phyloP scores from a whole-genome alignment of 2,888 invertebrate genomes.

The Lissocephala sabroskyi region DNA sequence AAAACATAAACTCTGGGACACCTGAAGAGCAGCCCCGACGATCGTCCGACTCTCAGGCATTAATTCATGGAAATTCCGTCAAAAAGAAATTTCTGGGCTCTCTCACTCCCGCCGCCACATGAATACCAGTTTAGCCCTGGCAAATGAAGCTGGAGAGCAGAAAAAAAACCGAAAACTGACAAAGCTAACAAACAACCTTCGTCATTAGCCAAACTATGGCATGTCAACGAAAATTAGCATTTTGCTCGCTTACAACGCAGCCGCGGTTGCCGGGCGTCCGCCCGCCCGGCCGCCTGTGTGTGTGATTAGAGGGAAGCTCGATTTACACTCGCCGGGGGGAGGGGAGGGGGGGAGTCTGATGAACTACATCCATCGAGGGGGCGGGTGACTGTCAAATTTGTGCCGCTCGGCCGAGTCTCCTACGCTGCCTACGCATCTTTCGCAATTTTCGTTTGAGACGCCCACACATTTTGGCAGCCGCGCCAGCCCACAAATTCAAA shows the following conservation, averaged over 20 bases:
- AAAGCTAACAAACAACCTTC: constrained; percentile 65
- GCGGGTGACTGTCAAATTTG: no score
- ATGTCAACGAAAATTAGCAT: constrained; percentile 66
- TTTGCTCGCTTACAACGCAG: constrained; percentile 39
- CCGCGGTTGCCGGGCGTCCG: no score
- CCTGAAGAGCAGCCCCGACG: constrained; percentile 29
- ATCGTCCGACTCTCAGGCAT: constrained; percentile 37
- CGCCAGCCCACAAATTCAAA: constrained; percentile 45
- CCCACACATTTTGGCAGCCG: constrained; percentile 46
- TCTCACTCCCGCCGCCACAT: constrained; percentile 3
- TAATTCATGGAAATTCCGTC: constrained; percentile 65
- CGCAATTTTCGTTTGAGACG: constrained; percentile 64
- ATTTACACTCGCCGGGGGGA: no score
- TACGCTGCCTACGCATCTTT: constrained; percentile 56
- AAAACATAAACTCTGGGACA: constrained; percentile 30
- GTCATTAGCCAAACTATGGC: constrained; percentile 67
- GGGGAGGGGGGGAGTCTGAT: no score
- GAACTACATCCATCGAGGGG: no score
- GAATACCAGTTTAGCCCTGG: constrained; percentile 17
- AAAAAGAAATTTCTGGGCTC: constrained; percentile 52
- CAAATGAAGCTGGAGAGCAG: not conserved
- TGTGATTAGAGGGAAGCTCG: no score
- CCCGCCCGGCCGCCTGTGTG: no score
- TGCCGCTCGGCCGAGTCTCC: not conserved
- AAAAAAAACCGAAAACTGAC: constrained; percentile 48